Conservation (phyloP, 2,113 vertebrate species). For the Leptobrachium ailaonicum region DNA sequence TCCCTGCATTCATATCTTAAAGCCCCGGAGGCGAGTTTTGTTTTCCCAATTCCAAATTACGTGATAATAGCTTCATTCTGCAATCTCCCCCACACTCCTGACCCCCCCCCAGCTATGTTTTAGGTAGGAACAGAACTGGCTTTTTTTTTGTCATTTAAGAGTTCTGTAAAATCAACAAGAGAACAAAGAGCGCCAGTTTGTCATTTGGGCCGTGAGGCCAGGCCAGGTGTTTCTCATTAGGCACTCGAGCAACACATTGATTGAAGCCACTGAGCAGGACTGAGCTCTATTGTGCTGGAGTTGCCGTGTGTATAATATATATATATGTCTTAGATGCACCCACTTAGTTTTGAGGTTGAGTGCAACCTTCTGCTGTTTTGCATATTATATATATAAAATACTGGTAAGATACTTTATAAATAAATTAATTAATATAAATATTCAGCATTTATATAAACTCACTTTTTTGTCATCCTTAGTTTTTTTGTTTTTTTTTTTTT, state of each 20-base stretch:
- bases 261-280: not conserved
- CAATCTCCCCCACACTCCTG: too few species aligned
- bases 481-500: too few species aligned
- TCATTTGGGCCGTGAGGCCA: not conserved
- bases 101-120: not conserved
- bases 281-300: conserved; percentile 22
- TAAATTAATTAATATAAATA: too few species aligned
- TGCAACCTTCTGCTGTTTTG: too few species aligned
- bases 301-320: too few species aligned
- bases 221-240: conserved; percentile 48
- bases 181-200: conserved; percentile 44
- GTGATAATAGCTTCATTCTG: conserved; percentile 8
- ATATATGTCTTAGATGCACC: too few species aligned
- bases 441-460: too few species aligned
- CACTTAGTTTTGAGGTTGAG: too few species aligned
- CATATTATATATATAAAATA: too few species aligned
- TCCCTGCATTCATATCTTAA: conserved; percentile 1
- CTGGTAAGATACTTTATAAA: too few species aligned
- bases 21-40: conserved; percentile 12
- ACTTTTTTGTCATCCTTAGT: too few species aligned
- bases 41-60: not conserved
- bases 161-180: conserved; percentile 26
- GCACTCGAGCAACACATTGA: conserved; percentile 15
- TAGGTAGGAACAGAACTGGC: conserved; percentile 1
- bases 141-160: conserved; percentile 40